Conservation (phyloP, 1,140 invertebrate genomes). For the Laupala kohalensis region DNA sequence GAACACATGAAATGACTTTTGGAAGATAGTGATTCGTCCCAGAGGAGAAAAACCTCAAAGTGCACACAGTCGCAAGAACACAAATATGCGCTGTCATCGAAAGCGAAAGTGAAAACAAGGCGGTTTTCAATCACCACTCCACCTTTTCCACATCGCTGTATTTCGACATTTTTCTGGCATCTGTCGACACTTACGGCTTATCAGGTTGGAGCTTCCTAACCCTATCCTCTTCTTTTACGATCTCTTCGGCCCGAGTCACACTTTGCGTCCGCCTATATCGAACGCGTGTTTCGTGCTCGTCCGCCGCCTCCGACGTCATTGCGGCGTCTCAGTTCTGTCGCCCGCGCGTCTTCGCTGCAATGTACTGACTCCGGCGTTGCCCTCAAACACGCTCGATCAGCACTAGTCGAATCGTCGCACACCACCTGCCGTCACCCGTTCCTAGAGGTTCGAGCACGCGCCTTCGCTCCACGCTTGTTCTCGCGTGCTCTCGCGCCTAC, state of each 20-base stretch:
- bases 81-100: no score
- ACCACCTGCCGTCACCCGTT: background rate
- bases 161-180: no score
- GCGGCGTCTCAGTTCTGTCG: background rate
- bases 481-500: background rate
- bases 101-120: no score
- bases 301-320: conserved; percentile 24
- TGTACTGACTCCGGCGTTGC: background rate
- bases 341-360: background rate
- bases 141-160: background rate
- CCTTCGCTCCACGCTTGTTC: background rate
- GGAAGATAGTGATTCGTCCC: no score
- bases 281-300: conserved; percentile 26
- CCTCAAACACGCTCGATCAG: background rate
- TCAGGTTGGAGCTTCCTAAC: conserved; percentile 68
- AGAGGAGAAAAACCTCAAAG: no score
- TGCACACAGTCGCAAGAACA: no score
- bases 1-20: no score
- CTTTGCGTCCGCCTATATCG: conserved; percentile 65
- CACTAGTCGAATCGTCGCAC: background rate
- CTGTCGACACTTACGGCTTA: conserved; percentile 58
- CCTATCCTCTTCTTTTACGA: conserved; percentile 62
- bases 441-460: background rate
- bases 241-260: conserved; percentile 75
- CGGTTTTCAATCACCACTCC: no score